Evolutionary conservation across 2,797 vertebrate genomes (phyloP).

Genomic region (Poeciliopsis paucimaculata): DNA sequence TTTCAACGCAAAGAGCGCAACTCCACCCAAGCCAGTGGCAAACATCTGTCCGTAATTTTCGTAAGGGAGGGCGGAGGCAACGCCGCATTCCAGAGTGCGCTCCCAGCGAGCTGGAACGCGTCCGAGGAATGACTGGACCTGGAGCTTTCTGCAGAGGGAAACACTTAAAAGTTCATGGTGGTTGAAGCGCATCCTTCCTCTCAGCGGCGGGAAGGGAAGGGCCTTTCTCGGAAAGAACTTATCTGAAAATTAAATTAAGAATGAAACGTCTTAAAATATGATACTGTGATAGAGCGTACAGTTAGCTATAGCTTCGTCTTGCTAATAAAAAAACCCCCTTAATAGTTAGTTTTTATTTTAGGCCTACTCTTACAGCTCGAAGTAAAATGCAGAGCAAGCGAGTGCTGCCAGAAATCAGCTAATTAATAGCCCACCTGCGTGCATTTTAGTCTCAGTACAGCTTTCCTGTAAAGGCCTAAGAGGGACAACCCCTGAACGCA

Average conservation of each 20-base stretch:
- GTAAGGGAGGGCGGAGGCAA: conserved; percentile 68
- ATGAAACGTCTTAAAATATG: background rate
- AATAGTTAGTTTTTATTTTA: background rate
- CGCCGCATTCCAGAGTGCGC: conserved; percentile 60
- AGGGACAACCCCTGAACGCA: background rate
- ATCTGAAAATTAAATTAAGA: conserved; percentile 17
- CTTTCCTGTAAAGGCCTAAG: background rate
- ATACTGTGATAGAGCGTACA: background rate
- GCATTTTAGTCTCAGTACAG: background rate
- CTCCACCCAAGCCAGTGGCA: conserved; percentile 77
- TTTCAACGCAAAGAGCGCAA: conserved; percentile 71
- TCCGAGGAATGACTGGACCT: conserved; percentile 70
- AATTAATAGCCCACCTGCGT: background rate
- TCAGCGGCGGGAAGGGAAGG: conserved; percentile 6
- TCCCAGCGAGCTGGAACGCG: conserved; percentile 69
- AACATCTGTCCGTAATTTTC: conserved; percentile 76
- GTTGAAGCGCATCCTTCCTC: conserved; percentile 37
- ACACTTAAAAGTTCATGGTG: conserved; percentile 10
- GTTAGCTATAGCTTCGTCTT: background rate
- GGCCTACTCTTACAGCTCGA: background rate
- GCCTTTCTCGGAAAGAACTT: background rate
- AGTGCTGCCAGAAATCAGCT: background rate
- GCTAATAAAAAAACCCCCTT: background rate
- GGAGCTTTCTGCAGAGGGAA: background rate
- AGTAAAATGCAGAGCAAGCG: background rate